Base-by-base conservation (phyloP, 37 sponge, comb jelly and placozoan species). In the Dysidea cf. avara region DNA sequence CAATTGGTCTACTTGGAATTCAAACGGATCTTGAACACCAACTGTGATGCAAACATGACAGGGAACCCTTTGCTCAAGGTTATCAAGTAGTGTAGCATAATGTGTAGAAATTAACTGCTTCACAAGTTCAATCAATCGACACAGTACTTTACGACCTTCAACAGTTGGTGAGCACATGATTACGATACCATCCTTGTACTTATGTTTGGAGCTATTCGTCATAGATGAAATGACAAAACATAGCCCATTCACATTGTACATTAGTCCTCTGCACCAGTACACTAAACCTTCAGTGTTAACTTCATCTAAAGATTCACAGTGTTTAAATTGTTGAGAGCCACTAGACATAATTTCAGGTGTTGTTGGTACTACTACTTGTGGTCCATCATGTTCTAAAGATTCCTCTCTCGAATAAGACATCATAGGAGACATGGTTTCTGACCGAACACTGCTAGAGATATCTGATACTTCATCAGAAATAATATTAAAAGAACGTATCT, bases 231-330 rank as follows among this genome's bases (percentile, higher is more conserved):
- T 71, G 7, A 65, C 21, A 24, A 88, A 88, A 25, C 37, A 37
- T 30, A 82, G 37, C 24, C 56, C 74, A 25, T 61, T 68, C 36
- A 77, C 83, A 26, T 47, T 66, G 53, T 78, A 91, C 32, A 71
- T 58, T 9, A 91, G 36, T 0, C 92, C 92, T 13, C 22, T 48
- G 14, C 75, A 53, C 92, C 92, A 91, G 29, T 87, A 87, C 48
- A 72, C 61, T 30, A 87, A n/a, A n/a, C n/a, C n/a, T n/a, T n/a
- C n/a, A n/a, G n/a, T n/a, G n/a, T n/a, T n/a, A n/a, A n/a, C n/a
- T n/a, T n/a, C n/a, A n/a, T n/a, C n/a, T n/a, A n/a, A n/a, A n/a
- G n/a, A n/a, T n/a, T n/a, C n/a, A n/a, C n/a, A n/a, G n/a, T n/a
- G n/a, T n/a, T n/a, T n/a, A n/a, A n/a, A n/a, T n/a, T n/a, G n/a